These are phyloP conservation scores for Vollenhovia emeryi DNA, from an alignment of 1,140 invertebrate species.

Conservation along the genomic window DNA sequence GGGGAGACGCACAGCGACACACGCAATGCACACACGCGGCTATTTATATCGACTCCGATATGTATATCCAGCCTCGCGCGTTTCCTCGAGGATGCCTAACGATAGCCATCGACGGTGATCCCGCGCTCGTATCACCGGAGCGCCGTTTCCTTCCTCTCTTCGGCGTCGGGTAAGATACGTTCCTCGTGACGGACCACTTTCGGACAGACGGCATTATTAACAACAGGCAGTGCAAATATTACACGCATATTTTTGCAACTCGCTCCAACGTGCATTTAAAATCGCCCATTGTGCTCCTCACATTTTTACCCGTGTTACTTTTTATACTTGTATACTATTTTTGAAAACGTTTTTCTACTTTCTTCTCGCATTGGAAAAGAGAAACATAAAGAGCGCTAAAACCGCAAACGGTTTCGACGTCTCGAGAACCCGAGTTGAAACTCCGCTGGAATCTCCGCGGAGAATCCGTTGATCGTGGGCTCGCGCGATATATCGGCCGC, in stretches of 20 bases:
- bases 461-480: neutral
- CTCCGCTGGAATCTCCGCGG: neutral
- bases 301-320: too few relatives aligned
- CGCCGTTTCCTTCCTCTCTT: conserved; percentile 16
- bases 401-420: neutral
- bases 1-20: conserved; percentile 32
- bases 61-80: conserved; percentile 51
- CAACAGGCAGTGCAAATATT: neutral
- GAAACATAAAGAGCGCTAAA: too few relatives aligned
- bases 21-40: conserved; percentile 44
- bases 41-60: conserved; percentile 65
- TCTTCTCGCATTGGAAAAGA: too few relatives aligned
- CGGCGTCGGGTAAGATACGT: neutral
- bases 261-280: too few relatives aligned
- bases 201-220: neutral
- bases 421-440: neutral
- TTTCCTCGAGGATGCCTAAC: conserved; percentile 50
- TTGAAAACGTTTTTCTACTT: too few relatives aligned
- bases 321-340: too few relatives aligned
- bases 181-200: neutral
- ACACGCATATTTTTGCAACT: too few relatives aligned
- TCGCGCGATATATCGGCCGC: neutral
- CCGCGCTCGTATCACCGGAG: conserved; percentile 36
- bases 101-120: conserved; percentile 65
- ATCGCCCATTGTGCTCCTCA: too few relatives aligned